A percentile compares a stretch with the other conserved stretches of the same genome.
These are phyloP conservation scores for Peromyscus attwateri DNA, from an alignment of 2,797 vertebrate species.

Conservation along the genomic window DNA sequence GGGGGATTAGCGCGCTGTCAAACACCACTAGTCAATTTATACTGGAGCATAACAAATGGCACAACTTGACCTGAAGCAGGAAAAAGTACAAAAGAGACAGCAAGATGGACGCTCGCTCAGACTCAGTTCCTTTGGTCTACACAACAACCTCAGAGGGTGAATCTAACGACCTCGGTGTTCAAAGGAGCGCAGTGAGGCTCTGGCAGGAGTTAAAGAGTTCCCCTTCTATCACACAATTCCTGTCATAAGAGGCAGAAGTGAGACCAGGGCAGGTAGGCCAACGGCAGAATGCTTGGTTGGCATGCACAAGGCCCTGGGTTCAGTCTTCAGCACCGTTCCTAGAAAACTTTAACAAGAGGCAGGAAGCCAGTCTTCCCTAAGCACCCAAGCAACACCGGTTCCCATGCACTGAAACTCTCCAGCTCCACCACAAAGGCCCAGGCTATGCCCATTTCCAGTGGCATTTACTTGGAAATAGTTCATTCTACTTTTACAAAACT, in stretches of 20 bases:
- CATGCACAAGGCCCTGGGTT: background rate
- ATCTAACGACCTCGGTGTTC: slow-evolving; percentile 12
- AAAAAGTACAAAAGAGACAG: slow-evolving; percentile 47
- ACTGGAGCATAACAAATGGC: background rate
- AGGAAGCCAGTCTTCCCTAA: background rate
- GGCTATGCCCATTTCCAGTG: background rate
- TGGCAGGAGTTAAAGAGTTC: background rate
- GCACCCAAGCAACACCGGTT: background rate
- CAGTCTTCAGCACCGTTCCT: background rate
- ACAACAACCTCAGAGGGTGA: background rate
- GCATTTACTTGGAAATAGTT: background rate
- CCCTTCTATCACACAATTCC: background rate
- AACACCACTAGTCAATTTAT: slow-evolving; percentile 12
- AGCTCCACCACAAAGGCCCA: background rate
- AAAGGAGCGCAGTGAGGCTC: slow-evolving; percentile 10
- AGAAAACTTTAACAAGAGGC: background rate
- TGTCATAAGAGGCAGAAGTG: background rate
- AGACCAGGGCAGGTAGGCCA: background rate
- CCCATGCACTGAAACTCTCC: rapidly evolving
- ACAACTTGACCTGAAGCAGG: background rate
- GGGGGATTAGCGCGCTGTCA: background rate
- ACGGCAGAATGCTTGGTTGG: background rate
- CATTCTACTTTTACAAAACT: slow-evolving; percentile 15
- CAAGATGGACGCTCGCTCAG: background rate
- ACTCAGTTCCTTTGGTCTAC: background rate